A percentile compares a stretch with the other conserved stretches of the same genome.
These are phyloP conservation scores for Acronicta psi DNA, from an alignment of 2,888 invertebrate species.

Conservation along the genomic window DNA sequence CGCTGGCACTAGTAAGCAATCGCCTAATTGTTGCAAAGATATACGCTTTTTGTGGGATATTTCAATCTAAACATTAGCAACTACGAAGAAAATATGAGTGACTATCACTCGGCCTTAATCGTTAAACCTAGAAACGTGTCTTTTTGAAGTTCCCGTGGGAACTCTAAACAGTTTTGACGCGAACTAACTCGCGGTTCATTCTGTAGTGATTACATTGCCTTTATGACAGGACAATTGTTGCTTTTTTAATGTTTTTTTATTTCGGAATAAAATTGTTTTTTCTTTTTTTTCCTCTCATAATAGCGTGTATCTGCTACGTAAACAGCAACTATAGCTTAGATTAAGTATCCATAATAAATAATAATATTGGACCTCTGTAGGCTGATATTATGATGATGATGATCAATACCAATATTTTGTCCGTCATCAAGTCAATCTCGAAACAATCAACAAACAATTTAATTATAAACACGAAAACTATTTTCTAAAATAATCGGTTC, in stretches of 20 bases:
- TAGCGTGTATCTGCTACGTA: too few relatives aligned
- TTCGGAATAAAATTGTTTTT: too few relatives aligned
- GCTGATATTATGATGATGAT: too few relatives aligned
- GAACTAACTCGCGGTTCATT: constrained; percentile 2
- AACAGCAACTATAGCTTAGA: too few relatives aligned
- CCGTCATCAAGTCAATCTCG: constrained; percentile 1
- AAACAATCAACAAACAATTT: constrained; percentile 15
- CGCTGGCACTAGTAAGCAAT: constrained; percentile 16
- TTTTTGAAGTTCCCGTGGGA: constrained; percentile 48
- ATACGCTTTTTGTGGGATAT: constrained; percentile 20
- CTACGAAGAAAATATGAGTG: background rate
- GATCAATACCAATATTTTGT: background rate
- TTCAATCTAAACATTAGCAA: constrained; percentile 5
- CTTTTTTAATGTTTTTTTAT: background rate
- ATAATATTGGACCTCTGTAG: too few relatives aligned
- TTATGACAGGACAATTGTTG: constrained; percentile 7
- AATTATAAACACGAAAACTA: constrained; percentile 11
- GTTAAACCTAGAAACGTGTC: constrained; percentile 12
- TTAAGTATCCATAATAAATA: too few relatives aligned
- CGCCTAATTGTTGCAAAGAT: constrained; percentile 50
- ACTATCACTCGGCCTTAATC: constrained; percentile 5
- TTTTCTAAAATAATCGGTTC: constrained; percentile 29
- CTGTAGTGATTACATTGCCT: constrained; percentile 13
- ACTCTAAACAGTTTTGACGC: constrained; percentile 22
- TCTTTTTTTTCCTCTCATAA: too few relatives aligned